phyloP scores from a whole-genome alignment of 2,888 invertebrate genomes.

The Phengaris arion region DNA sequence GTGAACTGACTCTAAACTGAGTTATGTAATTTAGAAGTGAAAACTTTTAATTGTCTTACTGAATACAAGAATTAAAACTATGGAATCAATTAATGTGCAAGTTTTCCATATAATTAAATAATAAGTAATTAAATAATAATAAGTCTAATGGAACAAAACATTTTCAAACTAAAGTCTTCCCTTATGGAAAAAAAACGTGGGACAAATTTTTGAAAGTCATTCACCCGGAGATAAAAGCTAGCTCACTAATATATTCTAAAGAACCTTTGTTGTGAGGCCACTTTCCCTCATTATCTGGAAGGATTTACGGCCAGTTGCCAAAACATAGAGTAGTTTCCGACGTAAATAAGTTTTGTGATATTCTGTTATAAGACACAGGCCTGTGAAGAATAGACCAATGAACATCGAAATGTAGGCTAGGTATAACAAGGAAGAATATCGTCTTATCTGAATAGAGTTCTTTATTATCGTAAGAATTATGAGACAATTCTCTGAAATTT shows the following conservation, averaged over 20 bases:
- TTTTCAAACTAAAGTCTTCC: background rate
- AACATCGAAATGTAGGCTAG: background rate
- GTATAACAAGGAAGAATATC: background rate
- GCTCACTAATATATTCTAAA: constrained; percentile 6
- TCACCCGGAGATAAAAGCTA: background rate
- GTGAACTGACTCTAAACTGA: no score
- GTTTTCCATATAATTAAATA: background rate
- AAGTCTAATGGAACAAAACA: background rate
- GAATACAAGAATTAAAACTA: no score
- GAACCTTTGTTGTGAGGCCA: no score
- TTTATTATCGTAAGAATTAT: no score
- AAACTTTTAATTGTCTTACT: no score
- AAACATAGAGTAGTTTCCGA: background rate
- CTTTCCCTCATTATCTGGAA: constrained; percentile 1
- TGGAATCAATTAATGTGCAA: no score
- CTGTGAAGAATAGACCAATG: background rate
- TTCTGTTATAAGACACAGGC: background rate
- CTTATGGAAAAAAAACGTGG: background rate
- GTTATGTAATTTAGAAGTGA: no score
- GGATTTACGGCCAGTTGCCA: constrained; percentile 15
- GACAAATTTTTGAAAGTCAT: background rate
- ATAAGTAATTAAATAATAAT: no score
- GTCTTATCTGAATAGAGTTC: background rate
- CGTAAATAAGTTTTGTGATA: constrained; percentile 16
- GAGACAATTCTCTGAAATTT: no score